Evolutionary conservation across 2,113 vertebrate genomes (phyloP).

Genomic region (Crotalus tigris): DNA sequence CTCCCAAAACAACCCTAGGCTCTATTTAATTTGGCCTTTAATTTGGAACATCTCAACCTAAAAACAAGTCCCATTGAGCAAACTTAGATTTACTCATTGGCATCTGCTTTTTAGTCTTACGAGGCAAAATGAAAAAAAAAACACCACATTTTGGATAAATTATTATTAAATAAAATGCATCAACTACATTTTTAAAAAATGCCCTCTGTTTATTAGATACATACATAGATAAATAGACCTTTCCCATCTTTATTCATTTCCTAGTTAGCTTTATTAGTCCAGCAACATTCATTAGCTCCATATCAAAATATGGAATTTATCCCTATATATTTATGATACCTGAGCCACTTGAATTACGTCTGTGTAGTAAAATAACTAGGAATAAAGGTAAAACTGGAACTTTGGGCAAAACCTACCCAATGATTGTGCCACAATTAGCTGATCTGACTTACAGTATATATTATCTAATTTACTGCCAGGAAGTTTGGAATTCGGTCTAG

Average conservation of each 20-base stretch:
- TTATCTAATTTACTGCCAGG: constrained; percentile 1
- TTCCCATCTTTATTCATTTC: background rate
- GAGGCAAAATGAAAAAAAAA: background rate
- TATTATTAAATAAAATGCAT: constrained; percentile 46
- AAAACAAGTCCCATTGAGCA: background rate
- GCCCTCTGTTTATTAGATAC: background rate
- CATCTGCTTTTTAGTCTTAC: background rate
- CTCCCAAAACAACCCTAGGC: background rate
- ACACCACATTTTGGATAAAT: constrained; percentile 35
- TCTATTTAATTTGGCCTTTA: background rate
- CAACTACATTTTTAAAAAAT: constrained; percentile 8
- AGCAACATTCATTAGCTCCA: background rate
- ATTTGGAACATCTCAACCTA: background rate
- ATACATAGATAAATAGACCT: background rate
- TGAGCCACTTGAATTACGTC: background rate
- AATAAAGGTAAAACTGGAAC: background rate
- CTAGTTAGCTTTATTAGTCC: constrained; percentile 26
- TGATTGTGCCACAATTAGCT: constrained; percentile 17
- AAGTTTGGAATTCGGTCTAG: constrained; percentile 28
- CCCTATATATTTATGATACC: background rate
- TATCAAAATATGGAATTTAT: constrained; percentile 8
- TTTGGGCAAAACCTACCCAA: background rate
- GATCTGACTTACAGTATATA: background rate
- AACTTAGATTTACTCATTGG: background rate
- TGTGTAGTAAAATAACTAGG: background rate